Conservation (phyloP, 2,797 vertebrate genomes). For the Falco peregrinus region DNA sequence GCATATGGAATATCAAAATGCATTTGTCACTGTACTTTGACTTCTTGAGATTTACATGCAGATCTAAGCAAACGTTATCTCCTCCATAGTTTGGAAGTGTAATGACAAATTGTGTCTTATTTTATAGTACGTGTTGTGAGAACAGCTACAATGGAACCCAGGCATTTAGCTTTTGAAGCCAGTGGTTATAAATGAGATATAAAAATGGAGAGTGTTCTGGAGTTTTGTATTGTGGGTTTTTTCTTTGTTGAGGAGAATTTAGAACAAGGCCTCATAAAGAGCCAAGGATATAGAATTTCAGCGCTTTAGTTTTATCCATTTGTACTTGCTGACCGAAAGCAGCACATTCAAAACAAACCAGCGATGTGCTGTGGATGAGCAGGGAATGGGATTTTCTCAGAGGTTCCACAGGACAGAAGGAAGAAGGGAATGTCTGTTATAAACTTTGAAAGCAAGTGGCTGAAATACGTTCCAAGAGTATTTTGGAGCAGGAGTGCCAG, state of each 20-base stretch:
- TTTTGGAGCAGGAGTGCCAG: constrained; percentile 59
- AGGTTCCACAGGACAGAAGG: constrained; percentile 10
- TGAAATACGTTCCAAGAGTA: constrained; percentile 50
- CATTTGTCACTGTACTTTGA: not conserved
- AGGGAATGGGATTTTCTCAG: not conserved
- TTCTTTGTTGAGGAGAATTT: not conserved
- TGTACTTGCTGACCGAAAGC: constrained; percentile 22
- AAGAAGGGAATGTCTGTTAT: constrained; percentile 44
- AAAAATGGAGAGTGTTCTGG: not conserved
- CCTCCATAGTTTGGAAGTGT: not conserved
- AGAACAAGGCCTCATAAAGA: constrained; percentile 1
- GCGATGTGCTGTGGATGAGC: constrained; percentile 10
- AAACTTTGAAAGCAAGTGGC: constrained; percentile 55
- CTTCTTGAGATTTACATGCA: not conserved
- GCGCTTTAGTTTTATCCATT: constrained; percentile 27
- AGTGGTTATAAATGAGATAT: not conserved
- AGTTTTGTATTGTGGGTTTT: not conserved
- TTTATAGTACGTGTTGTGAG: not conserved
- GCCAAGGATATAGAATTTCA: constrained; percentile 24
- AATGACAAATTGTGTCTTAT: not conserved
- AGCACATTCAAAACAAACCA: constrained; percentile 19
- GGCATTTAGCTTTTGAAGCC: not conserved
- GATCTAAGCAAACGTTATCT: not conserved
- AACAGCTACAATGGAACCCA: not conserved
- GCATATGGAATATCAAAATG: not conserved